phyloP scores from a whole-genome alignment of 37 sponge, comb jelly and placozoan genomes.

The Aplysina aerophoba region DNA sequence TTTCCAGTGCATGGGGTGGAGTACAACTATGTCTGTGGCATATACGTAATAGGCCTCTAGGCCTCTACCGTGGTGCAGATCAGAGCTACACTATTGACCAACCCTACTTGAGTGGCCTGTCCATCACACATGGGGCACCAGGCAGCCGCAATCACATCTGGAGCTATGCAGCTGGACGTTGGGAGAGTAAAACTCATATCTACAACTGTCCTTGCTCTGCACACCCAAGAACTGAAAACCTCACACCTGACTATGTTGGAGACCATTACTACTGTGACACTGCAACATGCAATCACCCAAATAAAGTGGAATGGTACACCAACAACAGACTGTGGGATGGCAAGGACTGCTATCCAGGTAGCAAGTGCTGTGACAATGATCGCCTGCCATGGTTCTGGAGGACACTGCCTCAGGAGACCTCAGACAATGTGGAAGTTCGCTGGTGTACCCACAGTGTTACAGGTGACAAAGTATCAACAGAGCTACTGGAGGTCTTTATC shows the following conservation, averaged over 20 bases:
- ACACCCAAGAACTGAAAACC: neutral
- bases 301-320: neutral
- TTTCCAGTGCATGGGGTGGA: too few species aligned
- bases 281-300: neutral
- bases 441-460: neutral
- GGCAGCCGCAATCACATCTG: neutral
- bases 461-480: neutral
- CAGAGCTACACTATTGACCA: neutral
- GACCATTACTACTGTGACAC: neutral
- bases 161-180: neutral
- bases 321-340: constrained; percentile 18
- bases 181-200: neutral
- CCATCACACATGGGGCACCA: constrained; percentile 3
- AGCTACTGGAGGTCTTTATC: constrained; percentile 12
- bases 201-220: constrained; percentile 9
- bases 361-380: constrained; percentile 1
- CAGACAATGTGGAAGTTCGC: constrained; percentile 16
- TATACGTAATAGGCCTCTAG: neutral
- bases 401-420: neutral
- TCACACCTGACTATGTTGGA: neutral
- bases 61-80: neutral
- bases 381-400: constrained; percentile 8
- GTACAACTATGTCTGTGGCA: too few species aligned
- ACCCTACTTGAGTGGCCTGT: constrained; percentile 2
- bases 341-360: constrained; percentile 7